These are phyloP conservation scores for Chrysomela aeneicollis DNA, from an alignment of 2,888 invertebrate genomes.

Conservation along the genomic window DNA sequence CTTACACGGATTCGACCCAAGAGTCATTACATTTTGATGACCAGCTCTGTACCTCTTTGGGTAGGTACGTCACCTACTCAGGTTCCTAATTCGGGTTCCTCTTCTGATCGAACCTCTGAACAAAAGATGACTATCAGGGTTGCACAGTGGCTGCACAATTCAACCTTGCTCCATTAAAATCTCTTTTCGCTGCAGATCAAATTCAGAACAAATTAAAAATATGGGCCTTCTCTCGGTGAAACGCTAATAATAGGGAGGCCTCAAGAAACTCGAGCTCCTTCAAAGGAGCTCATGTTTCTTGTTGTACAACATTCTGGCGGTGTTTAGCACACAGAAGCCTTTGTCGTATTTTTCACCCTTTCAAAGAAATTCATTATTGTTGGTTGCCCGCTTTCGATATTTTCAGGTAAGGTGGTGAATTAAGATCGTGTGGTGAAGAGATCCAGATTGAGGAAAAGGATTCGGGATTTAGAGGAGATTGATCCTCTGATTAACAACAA, in stretches of 20 bases:
- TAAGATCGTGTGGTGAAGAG: neutral
- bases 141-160: constrained; percentile 1
- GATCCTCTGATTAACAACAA: neutral
- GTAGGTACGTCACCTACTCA: too few relatives aligned
- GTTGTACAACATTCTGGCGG: constrained; percentile 4
- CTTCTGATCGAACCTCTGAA: neutral
- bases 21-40: too few relatives aligned
- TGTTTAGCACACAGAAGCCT: constrained; percentile 6
- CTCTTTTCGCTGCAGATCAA: constrained; percentile 21
- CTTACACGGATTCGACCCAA: too few relatives aligned
- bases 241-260: constrained; percentile 20
- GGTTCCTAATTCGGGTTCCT: too few relatives aligned
- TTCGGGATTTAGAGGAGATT: neutral
- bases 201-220: neutral
- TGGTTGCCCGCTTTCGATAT: neutral
- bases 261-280: constrained; percentile 36
- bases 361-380: neutral
- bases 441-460: neutral
- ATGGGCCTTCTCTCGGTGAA: neutral
- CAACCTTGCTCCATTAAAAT: constrained; percentile 9
- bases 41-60: too few relatives aligned
- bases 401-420: neutral
- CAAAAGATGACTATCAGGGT: neutral
- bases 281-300: constrained; percentile 39
- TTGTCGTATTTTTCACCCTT: neutral